A percentile compares a stretch with the other conserved stretches of the same genome.
Evolutionary conservation across 1,140 invertebrate genomes (phyloP).

Genomic region (Aphidius ervi): DNA sequence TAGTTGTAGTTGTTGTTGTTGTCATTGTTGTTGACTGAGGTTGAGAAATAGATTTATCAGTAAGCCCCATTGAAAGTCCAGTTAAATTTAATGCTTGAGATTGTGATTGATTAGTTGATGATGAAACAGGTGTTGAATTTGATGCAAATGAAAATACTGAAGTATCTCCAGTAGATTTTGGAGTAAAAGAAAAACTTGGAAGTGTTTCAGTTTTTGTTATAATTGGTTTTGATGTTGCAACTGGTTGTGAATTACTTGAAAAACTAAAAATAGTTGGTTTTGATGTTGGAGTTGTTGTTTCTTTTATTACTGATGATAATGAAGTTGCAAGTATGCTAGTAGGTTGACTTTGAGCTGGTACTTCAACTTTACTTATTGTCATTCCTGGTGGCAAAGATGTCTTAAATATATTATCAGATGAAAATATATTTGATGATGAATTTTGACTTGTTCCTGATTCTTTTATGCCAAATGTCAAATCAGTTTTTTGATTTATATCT

Average conservation of each 20-base stretch:
- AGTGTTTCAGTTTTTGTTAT: not conserved
- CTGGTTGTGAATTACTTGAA: not conserved
- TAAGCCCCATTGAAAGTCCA: constrained; percentile 11
- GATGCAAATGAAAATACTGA: constrained; percentile 30
- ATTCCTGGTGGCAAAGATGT: not conserved
- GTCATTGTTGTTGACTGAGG: not conserved
- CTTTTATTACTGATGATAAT: constrained; percentile 10
- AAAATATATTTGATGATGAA: constrained; percentile 1
- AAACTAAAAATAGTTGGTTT: constrained; percentile 17
- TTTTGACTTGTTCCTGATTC: not conserved
- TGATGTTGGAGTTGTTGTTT: constrained; percentile 10
- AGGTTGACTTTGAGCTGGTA: not conserved
- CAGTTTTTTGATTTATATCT: constrained; percentile 4
- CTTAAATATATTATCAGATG: not conserved
- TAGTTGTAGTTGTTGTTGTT: constrained; percentile 2
- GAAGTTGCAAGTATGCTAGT: not conserved
- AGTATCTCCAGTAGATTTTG: not conserved
- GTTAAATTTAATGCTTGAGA: constrained; percentile 7
- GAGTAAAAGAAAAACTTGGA: not conserved
- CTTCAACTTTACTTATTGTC: not conserved
- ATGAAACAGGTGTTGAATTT: constrained; percentile 20
- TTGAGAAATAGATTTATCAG: constrained; percentile 1
- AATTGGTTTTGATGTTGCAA: constrained; percentile 3
- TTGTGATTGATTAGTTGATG: not conserved
- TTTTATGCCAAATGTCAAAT: not conserved